These are phyloP conservation scores for Idaea aversata DNA, from an alignment of 2,888 invertebrate genomes.

Conservation along the genomic window DNA sequence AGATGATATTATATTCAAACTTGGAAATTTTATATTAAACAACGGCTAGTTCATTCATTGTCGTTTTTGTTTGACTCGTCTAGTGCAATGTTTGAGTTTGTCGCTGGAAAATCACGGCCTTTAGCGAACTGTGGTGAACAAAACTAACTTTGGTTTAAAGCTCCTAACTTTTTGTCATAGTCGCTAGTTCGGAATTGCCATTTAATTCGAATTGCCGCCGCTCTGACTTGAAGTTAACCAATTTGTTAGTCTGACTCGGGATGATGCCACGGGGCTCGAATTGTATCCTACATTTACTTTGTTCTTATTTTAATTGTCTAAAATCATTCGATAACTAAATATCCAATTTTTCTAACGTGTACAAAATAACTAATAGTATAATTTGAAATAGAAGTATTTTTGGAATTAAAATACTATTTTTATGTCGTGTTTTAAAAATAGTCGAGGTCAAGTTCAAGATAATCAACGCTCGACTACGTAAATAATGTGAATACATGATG, in stretches of 20 bases:
- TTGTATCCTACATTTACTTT: not conserved
- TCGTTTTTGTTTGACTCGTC: not conserved
- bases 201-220: constrained; percentile 43
- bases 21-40: not conserved
- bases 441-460: not conserved
- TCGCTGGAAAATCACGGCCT: constrained; percentile 36
- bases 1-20: not conserved
- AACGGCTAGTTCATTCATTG: not conserved
- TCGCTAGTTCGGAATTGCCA: constrained; percentile 44
- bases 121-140: constrained; percentile 38
- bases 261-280: constrained; percentile 5
- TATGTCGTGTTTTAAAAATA: not conserved
- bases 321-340: not conserved
- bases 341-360: not conserved
- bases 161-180: constrained; percentile 56
- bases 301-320: not conserved
- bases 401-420: not conserved
- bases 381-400: not conserved
- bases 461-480: not conserved
- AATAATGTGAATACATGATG: not conserved
- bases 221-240: constrained; percentile 31
- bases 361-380: not conserved
- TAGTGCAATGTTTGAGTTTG: constrained; percentile 24
- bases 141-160: constrained; percentile 51
- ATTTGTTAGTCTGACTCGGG: constrained; percentile 23